phyloP scores from a whole-genome alignment of 2,888 invertebrate species.

The Dimorphilus gyrociliatus region DNA sequence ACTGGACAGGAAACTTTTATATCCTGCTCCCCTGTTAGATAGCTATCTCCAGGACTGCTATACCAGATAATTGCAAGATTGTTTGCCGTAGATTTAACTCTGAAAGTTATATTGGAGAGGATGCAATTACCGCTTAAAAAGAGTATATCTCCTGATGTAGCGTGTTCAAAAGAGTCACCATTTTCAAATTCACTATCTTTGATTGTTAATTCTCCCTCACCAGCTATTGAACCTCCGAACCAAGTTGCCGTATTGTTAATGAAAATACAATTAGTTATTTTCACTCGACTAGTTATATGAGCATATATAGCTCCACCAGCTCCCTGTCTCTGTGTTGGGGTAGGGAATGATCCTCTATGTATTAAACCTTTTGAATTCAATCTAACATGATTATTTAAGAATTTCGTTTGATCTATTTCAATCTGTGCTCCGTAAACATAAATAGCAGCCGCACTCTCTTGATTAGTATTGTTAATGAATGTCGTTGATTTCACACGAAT shows the following conservation, averaged over 20 bases:
- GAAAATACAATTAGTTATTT: conserved; percentile 3
- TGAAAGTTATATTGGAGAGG: conserved; percentile 3
- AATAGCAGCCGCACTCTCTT: conserved; percentile 5
- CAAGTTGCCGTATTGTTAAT: conserved; percentile 5
- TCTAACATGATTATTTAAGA: conserved; percentile 2
- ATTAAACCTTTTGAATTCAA: neutral
- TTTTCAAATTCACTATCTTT: conserved; percentile 3
- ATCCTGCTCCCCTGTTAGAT: too few relatives aligned
- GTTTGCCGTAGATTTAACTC: neutral
- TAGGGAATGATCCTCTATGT: too few relatives aligned
- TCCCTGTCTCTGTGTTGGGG: conserved; percentile 3
- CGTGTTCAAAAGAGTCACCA: neutral
- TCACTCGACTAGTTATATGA: neutral
- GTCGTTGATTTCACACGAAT: too few relatives aligned
- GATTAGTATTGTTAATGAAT: conserved; percentile 4
- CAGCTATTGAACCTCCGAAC: conserved; percentile 5
- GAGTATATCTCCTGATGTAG: conserved; percentile 2
- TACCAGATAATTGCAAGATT: conserved; percentile 5
- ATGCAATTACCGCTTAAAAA: conserved; percentile 2
- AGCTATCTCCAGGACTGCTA: neutral
- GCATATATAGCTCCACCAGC: conserved; percentile 6
- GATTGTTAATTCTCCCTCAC: conserved; percentile 1
- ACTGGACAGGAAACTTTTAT: conserved; percentile 4
- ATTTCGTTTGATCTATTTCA: neutral
- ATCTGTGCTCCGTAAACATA: conserved; percentile 2